Conservation (phyloP, 2,113 vertebrate species). For the Mormoops blainvillei region DNA sequence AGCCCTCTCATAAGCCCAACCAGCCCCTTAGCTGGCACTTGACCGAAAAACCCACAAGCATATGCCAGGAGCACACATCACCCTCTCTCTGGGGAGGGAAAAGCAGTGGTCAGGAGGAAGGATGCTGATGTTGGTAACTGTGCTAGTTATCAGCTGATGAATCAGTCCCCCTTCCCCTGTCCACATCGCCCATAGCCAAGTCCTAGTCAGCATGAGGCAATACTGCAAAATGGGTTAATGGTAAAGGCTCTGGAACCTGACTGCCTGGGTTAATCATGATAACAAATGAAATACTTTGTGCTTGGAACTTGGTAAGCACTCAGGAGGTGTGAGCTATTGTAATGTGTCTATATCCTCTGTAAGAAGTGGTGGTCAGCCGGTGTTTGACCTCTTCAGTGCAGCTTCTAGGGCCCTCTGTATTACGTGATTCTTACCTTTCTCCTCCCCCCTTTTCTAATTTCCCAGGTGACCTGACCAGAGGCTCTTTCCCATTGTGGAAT, state of each 20-base stretch:
- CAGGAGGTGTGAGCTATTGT: neutral
- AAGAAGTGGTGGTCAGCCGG: neutral
- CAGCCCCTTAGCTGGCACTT: neutral
- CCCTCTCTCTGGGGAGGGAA: neutral
- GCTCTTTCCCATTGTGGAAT: neutral
- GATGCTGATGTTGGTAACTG: neutral
- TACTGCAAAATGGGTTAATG: neutral
- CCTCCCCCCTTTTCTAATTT: neutral
- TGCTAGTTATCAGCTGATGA: neutral
- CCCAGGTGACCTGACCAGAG: neutral
- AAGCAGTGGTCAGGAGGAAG: neutral
- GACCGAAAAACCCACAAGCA: neutral
- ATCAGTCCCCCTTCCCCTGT: neutral
- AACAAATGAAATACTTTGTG: neutral
- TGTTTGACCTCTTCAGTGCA: neutral
- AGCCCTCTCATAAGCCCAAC: neutral
- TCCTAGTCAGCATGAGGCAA: neutral
- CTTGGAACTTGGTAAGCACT: neutral
- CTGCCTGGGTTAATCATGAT: neutral
- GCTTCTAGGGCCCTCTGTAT: neutral
- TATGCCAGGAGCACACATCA: neutral
- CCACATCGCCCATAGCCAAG: neutral
- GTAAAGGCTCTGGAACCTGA: neutral
- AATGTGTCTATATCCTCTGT: neutral
- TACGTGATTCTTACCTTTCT: neutral